Conservation (phyloP, 1,140 invertebrate species). For the Maconellicoccus hirsutus region DNA sequence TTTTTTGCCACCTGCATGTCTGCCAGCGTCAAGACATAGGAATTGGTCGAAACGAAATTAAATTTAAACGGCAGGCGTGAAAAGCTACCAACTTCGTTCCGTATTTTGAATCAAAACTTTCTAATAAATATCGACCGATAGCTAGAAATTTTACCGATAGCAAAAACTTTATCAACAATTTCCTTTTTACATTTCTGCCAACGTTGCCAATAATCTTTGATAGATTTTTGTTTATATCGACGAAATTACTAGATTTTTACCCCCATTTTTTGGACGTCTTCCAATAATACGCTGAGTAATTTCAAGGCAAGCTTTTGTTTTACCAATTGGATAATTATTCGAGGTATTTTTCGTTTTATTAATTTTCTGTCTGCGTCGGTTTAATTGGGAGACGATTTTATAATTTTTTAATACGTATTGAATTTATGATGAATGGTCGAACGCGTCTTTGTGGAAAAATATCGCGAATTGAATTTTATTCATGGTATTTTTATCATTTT, state of each 20-base stretch:
- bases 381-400: no score
- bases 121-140: conserved; percentile 7
- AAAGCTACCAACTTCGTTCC: conserved; percentile 7
- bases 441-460: no score
- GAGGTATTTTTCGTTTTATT: no score
- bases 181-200: conserved; percentile 8
- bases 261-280: not conserved
- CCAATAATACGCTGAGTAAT: not conserved
- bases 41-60: not conserved
- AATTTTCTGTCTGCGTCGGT: no score
- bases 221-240: conserved; percentile 8
- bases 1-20: not conserved
- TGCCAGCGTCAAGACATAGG: not conserved
- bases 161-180: not conserved
- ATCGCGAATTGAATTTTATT: no score
- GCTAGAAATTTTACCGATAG: conserved; percentile 3
- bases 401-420: no score
- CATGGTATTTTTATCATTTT: no score
- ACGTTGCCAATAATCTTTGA: conserved; percentile 8
- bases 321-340: no score
- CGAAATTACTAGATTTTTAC: not conserved
- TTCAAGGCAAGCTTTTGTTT: no score
- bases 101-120: conserved; percentile 8
- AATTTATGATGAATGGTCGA: no score
- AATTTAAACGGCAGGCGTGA: conserved; percentile 2